Conservation (phyloP, 2,797 vertebrate species). For the Pseudochirops cupreus region DNA sequence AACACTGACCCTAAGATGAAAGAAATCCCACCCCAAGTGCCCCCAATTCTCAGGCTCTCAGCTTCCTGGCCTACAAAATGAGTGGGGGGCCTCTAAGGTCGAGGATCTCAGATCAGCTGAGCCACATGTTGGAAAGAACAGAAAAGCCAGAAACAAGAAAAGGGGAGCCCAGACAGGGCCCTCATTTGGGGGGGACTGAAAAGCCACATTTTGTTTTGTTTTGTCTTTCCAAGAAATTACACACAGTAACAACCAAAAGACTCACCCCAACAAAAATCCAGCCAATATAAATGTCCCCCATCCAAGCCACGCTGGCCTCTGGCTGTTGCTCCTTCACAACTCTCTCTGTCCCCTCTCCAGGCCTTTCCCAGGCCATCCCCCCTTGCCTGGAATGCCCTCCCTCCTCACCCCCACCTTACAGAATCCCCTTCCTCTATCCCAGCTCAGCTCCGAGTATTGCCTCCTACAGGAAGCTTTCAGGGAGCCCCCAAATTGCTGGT, state of each 20-base stretch:
- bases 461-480: no score
- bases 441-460: background rate
- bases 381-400: no score
- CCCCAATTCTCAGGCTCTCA: background rate
- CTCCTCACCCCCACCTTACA: no score
- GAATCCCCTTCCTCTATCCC: background rate
- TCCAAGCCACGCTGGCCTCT: background rate
- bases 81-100: background rate
- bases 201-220: background rate
- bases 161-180: background rate
- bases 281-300: no score
- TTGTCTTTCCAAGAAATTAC: background rate
- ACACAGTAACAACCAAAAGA: background rate
- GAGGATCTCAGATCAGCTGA: background rate
- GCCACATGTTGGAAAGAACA: background rate
- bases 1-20: no score
- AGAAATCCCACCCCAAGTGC: no score
- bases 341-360: background rate
- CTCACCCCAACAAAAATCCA: no score
- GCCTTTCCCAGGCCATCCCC: no score
- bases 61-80: background rate
- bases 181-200: background rate
- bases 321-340: background rate
- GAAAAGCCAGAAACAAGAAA: background rate
- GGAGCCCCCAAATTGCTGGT: no score